Evolutionary conservation across 1,140 invertebrate species (phyloP).

Genomic region (Radopholus similis): DNA sequence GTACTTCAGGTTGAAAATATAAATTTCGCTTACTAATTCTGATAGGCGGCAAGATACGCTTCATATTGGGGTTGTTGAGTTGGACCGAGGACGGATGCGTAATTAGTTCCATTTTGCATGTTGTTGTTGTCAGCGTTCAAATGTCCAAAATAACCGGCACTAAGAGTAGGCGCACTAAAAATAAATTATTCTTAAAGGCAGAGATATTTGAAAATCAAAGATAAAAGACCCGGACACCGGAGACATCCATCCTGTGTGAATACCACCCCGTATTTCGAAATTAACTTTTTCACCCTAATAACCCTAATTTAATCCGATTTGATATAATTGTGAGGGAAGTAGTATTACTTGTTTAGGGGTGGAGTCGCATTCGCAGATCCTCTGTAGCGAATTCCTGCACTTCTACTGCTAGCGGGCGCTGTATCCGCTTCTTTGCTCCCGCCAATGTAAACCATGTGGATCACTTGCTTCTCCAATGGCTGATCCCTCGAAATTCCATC

Average conservation of each 20-base stretch:
- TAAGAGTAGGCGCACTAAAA: neutral
- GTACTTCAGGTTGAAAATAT: slow-evolving; percentile 1
- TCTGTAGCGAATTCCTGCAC: slow-evolving; percentile 7
- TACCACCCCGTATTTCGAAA: too few species aligned
- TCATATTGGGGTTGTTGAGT: slow-evolving; percentile 21
- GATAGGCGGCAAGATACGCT: slow-evolving; percentile 24
- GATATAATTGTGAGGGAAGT: neutral
- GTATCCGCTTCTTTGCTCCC: neutral
- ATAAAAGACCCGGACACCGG: neutral
- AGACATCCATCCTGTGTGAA: too few species aligned
- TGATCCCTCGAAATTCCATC: slow-evolving; percentile 21
- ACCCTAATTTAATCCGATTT: neutral
- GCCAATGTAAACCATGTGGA: slow-evolving; percentile 22
- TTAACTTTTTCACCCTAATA: neutral
- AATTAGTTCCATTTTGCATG: too few species aligned
- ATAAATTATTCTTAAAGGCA: slow-evolving; percentile 25
- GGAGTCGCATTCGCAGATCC: neutral
- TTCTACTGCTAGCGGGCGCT: neutral
- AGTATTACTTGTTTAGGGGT: neutral
- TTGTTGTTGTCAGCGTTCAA: slow-evolving; percentile 6
- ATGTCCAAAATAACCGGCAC: neutral
- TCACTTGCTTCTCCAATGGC: slow-evolving; percentile 18
- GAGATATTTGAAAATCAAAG: neutral
- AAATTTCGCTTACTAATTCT: slow-evolving; percentile 32
- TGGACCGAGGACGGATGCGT: slow-evolving; percentile 10